Evolutionary conservation across 2,113 vertebrate genomes (phyloP).

Genomic region (Baryphthengus martii): DNA sequence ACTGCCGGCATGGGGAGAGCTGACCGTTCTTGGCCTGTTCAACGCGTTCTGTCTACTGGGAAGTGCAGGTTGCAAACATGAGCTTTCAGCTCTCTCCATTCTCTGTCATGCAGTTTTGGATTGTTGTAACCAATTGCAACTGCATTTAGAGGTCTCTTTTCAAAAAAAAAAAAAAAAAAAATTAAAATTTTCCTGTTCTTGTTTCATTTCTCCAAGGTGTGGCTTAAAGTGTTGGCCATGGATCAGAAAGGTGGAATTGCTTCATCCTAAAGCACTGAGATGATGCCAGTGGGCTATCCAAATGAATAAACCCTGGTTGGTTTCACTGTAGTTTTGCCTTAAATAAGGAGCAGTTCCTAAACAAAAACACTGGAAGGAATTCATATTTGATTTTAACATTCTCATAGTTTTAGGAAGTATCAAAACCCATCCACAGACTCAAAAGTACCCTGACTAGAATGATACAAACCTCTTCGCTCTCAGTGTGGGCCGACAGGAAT

Average conservation of each 20-base stretch:
- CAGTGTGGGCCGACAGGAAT: neutral
- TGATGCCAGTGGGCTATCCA: neutral
- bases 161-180: neutral
- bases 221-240: neutral
- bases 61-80: neutral
- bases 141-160: neutral
- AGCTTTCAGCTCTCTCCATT: neutral
- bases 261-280: neutral
- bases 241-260: neutral
- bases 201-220: neutral
- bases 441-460: neutral
- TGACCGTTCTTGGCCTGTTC: neutral
- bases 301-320: neutral
- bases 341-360: neutral
- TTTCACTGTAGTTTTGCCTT: neutral
- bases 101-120: neutral
- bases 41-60: neutral
- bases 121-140: neutral
- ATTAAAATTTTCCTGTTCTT: neutral
- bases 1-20: neutral
- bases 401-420: neutral
- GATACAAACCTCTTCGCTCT: neutral
- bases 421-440: neutral
- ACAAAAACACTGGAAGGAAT: neutral
- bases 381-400: neutral